Conservation (phyloP, 1,140 invertebrate species). For the Amphibalanus amphitrite region DNA sequence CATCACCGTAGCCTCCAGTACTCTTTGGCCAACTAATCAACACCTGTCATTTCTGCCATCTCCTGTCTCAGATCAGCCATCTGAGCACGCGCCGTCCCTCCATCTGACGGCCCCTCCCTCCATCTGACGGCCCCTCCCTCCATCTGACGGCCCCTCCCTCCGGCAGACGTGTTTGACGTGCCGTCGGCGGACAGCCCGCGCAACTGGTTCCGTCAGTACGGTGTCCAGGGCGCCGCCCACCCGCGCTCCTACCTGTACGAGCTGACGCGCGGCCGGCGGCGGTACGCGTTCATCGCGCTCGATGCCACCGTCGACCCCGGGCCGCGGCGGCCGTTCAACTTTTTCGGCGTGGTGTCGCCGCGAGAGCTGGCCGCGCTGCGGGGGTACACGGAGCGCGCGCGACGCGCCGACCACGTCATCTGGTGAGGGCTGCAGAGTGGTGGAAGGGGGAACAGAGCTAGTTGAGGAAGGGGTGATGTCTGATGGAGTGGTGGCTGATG, state of each 20-base stretch:
- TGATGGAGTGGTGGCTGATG: too few relatives aligned
- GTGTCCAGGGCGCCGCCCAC: constrained; percentile 51
- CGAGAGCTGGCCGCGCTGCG: constrained; percentile 37
- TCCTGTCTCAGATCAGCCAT: too few relatives aligned
- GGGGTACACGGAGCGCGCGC: constrained; percentile 30
- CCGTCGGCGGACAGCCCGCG: too few relatives aligned
- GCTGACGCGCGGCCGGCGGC: constrained; percentile 33
- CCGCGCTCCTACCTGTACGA: constrained; percentile 59
- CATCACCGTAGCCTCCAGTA: too few relatives aligned
- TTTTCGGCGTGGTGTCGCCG: constrained; percentile 55
- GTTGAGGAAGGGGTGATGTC: too few relatives aligned
- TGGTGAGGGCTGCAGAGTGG: not conserved
- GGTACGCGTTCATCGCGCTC: constrained; percentile 61
- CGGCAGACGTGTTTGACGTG: too few relatives aligned
- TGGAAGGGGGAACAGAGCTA: not conserved
- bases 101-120: too few relatives aligned
- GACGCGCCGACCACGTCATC: constrained; percentile 4
- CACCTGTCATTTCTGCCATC: too few relatives aligned
- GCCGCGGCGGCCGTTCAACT: constrained; percentile 75
- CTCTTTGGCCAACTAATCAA: too few relatives aligned
- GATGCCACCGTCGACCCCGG: constrained; percentile 79
- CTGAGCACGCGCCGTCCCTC: too few relatives aligned
- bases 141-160: too few relatives aligned
- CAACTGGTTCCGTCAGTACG: constrained; percentile 66
- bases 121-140: too few relatives aligned